A percentile compares a stretch with the other conserved stretches of the same genome.
These are phyloP conservation scores for Leptestheria dahalacensis DNA, from an alignment of 1,140 invertebrate genomes.

Conservation along the genomic window DNA sequence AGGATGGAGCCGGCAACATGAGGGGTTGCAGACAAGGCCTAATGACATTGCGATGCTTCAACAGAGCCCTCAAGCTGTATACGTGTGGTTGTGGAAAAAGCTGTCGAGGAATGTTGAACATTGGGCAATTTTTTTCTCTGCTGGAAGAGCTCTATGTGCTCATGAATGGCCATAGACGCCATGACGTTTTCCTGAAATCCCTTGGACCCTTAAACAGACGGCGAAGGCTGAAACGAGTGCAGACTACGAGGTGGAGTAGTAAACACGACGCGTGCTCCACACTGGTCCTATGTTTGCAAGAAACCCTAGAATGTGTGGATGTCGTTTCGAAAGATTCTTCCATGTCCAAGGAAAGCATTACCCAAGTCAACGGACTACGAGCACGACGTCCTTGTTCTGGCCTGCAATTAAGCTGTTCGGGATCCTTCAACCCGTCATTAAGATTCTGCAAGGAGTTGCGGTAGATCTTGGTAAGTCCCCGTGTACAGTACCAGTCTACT, in stretches of 20 bases:
- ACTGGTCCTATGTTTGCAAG: neutral
- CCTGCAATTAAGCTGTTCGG: neutral
- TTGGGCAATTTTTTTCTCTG: neutral
- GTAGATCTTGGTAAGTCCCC: conserved; percentile 7
- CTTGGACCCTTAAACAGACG: conserved; percentile 1
- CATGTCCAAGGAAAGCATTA: neutral
- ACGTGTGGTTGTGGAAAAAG: conserved; percentile 5
- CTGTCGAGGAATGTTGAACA: neutral
- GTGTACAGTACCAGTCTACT: too few species aligned
- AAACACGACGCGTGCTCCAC: conserved; percentile 7
- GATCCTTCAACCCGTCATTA: conserved; percentile 2
- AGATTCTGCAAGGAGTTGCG: conserved; percentile 6
- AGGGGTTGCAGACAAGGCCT: conserved; percentile 1
- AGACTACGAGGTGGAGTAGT: conserved; percentile 6
- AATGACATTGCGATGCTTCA: neutral
- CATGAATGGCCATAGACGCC: conserved; percentile 6
- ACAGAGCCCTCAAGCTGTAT: conserved; percentile 1
- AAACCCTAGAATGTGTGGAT: conserved; percentile 1
- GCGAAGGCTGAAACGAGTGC: conserved; percentile 1
- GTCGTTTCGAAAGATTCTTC: neutral
- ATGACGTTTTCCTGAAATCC: conserved; percentile 1
- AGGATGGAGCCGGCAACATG: conserved; percentile 1
- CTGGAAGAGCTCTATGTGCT: conserved; percentile 4
- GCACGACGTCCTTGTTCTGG: neutral
- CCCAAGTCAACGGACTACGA: neutral